Base-by-base conservation (phyloP, 2,797 vertebrate species). In the Scolopax rusticola region DNA sequence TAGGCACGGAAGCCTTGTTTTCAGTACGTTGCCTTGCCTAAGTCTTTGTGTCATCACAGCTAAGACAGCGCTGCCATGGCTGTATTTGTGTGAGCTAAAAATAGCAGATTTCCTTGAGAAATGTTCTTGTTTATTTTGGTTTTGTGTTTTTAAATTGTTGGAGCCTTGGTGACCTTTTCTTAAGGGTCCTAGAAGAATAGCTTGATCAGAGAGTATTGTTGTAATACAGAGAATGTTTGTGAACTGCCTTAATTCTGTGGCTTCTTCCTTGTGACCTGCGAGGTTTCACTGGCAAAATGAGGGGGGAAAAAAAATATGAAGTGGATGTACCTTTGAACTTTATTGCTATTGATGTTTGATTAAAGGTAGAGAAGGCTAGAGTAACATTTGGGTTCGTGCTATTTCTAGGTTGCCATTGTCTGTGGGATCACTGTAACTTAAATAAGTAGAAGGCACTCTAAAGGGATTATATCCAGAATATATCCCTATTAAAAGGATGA, bases 21-120 rank as follows among this genome's bases (percentile, higher is more conserved):
- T n/a, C 21, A 47, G 54, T 32, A 9, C 1, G 1, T 25, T 57
- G 73, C 75, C 43, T 60, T 75, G 51, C 64, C 71, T 48, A 7
- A 53, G 64, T 36, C 60, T 85, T 85, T 94, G 57, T 94, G 47
- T 78, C 65, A 32, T 54, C 45, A 16, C 16, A 20, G 53, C 92
- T 87, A 43, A 43, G 79, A 63, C 60, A 83, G 56, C 51, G 3
- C 68, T 83, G 36, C 36, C 48, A 38, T 2, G 8, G 43, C 53
- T 77, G 57, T 50, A 13, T 65, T 40, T 85, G 67, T 27, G 21
- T 71, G 76, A 93, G 65, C 89, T 95, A 91, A 96, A 89, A 96
- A 94, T 94, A 96, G 92, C 69, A 75, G 65, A 65, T 93, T 96
- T 96, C 91, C 94, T 88, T 96, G 76, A 97, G 94, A 94, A 96